A percentile compares a stretch with the other conserved stretches of the same genome.
Evolutionary conservation across 92 coral and sea anemone species (phyloP).

Genomic region (Parazoanthus darwini): DNA sequence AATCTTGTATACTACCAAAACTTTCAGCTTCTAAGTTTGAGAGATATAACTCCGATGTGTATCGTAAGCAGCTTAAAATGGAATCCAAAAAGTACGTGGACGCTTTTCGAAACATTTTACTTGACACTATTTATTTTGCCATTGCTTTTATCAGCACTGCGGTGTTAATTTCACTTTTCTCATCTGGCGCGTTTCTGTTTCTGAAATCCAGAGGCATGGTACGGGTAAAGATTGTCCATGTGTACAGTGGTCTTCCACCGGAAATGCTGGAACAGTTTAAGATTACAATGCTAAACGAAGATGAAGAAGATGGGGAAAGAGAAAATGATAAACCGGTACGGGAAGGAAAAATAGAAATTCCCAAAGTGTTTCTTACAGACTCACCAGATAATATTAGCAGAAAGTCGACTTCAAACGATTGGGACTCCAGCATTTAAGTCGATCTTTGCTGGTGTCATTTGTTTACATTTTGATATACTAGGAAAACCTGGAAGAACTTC

Average conservation of each 20-base stretch:
- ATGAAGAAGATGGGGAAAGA: constrained; percentile 14
- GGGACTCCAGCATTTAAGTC: neutral
- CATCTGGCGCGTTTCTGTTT: constrained; percentile 54
- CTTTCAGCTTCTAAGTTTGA: constrained; percentile 52
- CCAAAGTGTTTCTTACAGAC: constrained; percentile 43
- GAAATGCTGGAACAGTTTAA: constrained; percentile 58
- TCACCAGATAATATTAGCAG: constrained; percentile 26
- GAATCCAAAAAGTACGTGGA: constrained; percentile 80
- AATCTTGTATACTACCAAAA: constrained; percentile 62
- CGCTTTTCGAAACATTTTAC: constrained; percentile 68
- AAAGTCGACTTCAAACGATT: neutral
- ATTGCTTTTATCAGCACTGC: constrained; percentile 44
- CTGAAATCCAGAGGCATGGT: constrained; percentile 83
- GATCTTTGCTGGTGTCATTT: too few relatives aligned
- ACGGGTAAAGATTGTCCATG: constrained; percentile 60
- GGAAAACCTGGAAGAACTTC: too few relatives aligned
- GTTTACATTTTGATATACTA: too few relatives aligned
- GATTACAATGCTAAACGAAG: constrained; percentile 27
- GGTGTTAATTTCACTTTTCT: constrained; percentile 31
- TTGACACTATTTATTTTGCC: constrained; percentile 67
- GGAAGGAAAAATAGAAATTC: constrained; percentile 45
- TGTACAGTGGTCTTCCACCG: constrained; percentile 68
- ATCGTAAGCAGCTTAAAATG: constrained; percentile 63
- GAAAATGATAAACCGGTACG: constrained; percentile 27
- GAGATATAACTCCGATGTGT: constrained; percentile 58